These are phyloP conservation scores for Amblyjoppa fuscipennis DNA, from an alignment of 2,888 invertebrate species.

Conservation along the genomic window DNA sequence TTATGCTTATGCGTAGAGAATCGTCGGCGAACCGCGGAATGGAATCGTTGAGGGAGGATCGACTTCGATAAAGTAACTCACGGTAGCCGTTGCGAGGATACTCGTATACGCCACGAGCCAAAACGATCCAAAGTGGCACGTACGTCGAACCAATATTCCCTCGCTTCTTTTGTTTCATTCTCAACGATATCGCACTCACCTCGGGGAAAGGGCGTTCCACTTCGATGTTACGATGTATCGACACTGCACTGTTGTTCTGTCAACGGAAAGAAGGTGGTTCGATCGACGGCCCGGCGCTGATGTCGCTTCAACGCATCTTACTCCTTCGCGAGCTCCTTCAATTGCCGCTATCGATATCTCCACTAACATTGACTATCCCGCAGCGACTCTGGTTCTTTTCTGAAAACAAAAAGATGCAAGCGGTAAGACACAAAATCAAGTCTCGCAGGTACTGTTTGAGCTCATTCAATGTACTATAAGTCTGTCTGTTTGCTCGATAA, in stretches of 20 bases:
- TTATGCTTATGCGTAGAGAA: not conserved
- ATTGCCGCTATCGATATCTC: constrained; percentile 29
- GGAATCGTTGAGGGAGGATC: not conserved
- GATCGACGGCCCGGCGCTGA: constrained; percentile 54
- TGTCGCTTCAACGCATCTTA: constrained; percentile 62
- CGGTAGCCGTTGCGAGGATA: constrained; percentile 2
- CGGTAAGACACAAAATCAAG: not conserved
- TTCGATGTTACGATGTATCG: constrained; percentile 49
- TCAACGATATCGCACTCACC: constrained; percentile 51
- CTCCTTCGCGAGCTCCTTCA: constrained; percentile 49
- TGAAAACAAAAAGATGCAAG: constrained; percentile 42
- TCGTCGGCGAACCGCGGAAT: not conserved
- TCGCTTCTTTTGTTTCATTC: not conserved
- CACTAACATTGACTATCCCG: constrained; percentile 48
- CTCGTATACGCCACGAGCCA: constrained; percentile 21
- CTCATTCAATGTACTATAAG: not conserved
- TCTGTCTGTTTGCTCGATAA: constrained; percentile 1
- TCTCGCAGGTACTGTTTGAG: not conserved
- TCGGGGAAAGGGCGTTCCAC: constrained; percentile 49
- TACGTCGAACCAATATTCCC: constrained; percentile 16
- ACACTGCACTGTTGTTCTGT: constrained; percentile 51
- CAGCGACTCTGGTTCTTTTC: constrained; percentile 29
- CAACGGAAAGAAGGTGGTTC: constrained; percentile 48
- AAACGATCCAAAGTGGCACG: constrained; percentile 36
- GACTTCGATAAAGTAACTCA: constrained; percentile 37